phyloP scores from a whole-genome alignment of 1,140 invertebrate genomes.

The Calephelis nemesis region DNA sequence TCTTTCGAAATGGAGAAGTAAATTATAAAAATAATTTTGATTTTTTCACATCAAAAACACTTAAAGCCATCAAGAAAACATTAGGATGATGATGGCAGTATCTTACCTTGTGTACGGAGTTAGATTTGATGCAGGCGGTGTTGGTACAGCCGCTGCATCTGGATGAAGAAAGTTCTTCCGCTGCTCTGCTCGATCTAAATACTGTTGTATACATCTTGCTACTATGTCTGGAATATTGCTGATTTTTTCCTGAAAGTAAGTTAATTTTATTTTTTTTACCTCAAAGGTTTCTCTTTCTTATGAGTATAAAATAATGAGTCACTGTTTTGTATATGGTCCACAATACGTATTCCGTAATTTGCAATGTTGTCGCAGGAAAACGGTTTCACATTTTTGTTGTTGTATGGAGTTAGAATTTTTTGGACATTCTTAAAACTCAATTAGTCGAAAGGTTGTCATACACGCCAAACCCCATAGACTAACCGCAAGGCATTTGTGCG shows the following conservation, averaged over 20 bases:
- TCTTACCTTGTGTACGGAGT: constrained; percentile 62
- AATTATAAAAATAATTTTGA: too few species aligned
- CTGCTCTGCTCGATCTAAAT: constrained; percentile 85
- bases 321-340: too few species aligned
- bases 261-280: neutral
- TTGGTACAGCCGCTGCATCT: constrained; percentile 84
- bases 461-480: too few species aligned
- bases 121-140: constrained; percentile 59
- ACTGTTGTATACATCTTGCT: constrained; percentile 85
- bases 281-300: neutral
- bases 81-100: neutral
- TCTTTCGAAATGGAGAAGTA: too few species aligned
- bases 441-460: too few species aligned
- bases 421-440: too few species aligned
- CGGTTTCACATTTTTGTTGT: neutral
- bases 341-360: too few species aligned
- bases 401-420: too few species aligned
- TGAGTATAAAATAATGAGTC: too few species aligned
- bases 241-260: constrained; percentile 83
- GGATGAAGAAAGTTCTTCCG: constrained; percentile 91
- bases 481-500: too few species aligned
- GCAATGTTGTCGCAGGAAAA: neutral
- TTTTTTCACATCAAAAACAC: too few species aligned
- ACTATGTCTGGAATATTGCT: constrained; percentile 91
- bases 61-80: too few species aligned